phyloP scores from a whole-genome alignment of 2,888 invertebrate genomes.

The Scaptomyza tumidula region DNA sequence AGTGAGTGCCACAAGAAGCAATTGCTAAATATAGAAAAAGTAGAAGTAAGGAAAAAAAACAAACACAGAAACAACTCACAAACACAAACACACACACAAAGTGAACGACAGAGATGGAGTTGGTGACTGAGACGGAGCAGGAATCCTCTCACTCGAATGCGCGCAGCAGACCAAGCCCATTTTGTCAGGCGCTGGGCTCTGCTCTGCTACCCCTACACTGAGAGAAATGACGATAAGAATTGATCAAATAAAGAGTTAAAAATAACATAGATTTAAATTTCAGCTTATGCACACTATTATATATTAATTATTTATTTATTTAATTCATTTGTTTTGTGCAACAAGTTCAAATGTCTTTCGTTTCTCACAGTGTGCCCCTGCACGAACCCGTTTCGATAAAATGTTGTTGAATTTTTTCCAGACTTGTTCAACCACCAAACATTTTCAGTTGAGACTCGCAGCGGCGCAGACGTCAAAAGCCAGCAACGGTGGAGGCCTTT shows the following conservation, averaged over 20 bases:
- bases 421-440: constrained; percentile 73
- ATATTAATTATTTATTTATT: not conserved
- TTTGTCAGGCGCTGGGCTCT: constrained; percentile 48
- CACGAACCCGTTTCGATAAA: constrained; percentile 57
- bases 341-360: not conserved
- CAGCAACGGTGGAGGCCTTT: constrained; percentile 40
- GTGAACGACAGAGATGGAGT: constrained; percentile 3
- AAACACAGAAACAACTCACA: not conserved
- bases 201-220: constrained; percentile 41
- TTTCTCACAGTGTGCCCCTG: constrained; percentile 40
- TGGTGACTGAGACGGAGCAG: constrained; percentile 45
- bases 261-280: not conserved
- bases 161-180: constrained; percentile 72
- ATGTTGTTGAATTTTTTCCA: constrained; percentile 62
- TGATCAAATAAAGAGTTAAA: not conserved
- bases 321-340: not conserved
- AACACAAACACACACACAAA: not conserved
- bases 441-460: constrained; percentile 72
- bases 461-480: constrained; percentile 75
- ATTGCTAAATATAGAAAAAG: constrained; percentile 52
- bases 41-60: constrained; percentile 6
- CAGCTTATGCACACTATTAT: not conserved
- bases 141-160: constrained; percentile 59
- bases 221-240: constrained; percentile 4
- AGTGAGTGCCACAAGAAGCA: constrained; percentile 50